Conservation (phyloP, 1,140 invertebrate species). For the Homarus americanus region DNA sequence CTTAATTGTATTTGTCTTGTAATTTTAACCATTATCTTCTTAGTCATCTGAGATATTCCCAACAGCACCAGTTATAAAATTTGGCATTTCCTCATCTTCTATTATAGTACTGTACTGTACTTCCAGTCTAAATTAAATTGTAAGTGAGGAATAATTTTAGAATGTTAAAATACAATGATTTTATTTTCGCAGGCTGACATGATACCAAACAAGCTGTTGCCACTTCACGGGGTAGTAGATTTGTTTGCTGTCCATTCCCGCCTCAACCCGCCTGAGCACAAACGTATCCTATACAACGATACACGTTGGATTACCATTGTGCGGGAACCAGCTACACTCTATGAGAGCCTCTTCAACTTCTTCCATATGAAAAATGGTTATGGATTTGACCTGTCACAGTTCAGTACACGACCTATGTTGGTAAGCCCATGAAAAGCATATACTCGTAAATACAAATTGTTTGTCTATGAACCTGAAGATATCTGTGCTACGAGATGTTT, state of each 20-base stretch:
- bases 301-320: slow-evolving; percentile 78
- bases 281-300: slow-evolving; percentile 76
- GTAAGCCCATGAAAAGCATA: no score
- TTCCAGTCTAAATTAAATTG: no score
- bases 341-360: slow-evolving; percentile 75
- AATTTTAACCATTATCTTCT: no score
- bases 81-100: no score
- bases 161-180: neutral
- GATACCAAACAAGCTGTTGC: slow-evolving; percentile 14
- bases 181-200: neutral
- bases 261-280: slow-evolving; percentile 1
- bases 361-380: slow-evolving; percentile 15
- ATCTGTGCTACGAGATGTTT: no score
- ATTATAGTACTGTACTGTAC: no score
- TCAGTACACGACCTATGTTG: slow-evolving; percentile 76
- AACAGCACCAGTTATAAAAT: no score
- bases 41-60: no score
- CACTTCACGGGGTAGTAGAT: slow-evolving; percentile 18
- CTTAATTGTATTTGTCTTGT: no score
- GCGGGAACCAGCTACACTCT: slow-evolving; percentile 77
- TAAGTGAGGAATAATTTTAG: no score
- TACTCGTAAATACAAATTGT: no score
- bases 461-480: no score
- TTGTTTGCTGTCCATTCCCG: slow-evolving; percentile 52
- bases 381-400: slow-evolving; percentile 11